Evolutionary conservation across 2,888 invertebrate species (phyloP), one percentile per base, ranked within the genome.

Genomic region (Parthenolecanium corni): DNA sequence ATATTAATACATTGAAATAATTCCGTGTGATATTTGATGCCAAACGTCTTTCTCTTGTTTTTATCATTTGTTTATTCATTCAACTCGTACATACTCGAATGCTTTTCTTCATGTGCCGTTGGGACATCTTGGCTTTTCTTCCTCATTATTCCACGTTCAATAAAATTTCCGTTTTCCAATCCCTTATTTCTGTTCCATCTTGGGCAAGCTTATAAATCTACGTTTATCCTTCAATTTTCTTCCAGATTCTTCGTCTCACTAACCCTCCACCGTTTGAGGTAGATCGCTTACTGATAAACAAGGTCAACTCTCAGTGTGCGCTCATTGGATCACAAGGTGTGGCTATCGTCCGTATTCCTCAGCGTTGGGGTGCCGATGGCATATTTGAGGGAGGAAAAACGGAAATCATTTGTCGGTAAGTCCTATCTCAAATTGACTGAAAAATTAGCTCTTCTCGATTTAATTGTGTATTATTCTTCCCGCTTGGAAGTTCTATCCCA

Each of bases 291-390:
- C 70, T 79, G 67, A 77, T 80, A 71, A 88, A 86, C 71, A 76
- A 77, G 18, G 81, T 80, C 44, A 82, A 83, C 31, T 82, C 82
- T 58, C 78, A 84, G 53, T 71, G 88, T 53, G 83, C 82, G 61
- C 76, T 87, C 14, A 82, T 82, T 76, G 88, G 89, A 1, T 76
- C 80, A 5, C 75, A 80, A 54, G 89, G 89, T 0, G 80, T 86
- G 63, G 78, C 81, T 57, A 77, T 88, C 14, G 76, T 85, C 21
- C 83, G 86, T 70, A 75, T 90, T 64, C 89, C 89, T 0, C 76
- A 80, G 51, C 76, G 84, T 66, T 84, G 83, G 80, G 86, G 86
- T 14, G 80, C 82, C 20, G 80, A 80, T 14, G 81, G 82, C 0
- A 78, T 80, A 62, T 84, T 82, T 71, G 80, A 83, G 67, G 81